phyloP scores from a whole-genome alignment of 2,113 vertebrate species.

The Thalassoma bifasciatum region DNA sequence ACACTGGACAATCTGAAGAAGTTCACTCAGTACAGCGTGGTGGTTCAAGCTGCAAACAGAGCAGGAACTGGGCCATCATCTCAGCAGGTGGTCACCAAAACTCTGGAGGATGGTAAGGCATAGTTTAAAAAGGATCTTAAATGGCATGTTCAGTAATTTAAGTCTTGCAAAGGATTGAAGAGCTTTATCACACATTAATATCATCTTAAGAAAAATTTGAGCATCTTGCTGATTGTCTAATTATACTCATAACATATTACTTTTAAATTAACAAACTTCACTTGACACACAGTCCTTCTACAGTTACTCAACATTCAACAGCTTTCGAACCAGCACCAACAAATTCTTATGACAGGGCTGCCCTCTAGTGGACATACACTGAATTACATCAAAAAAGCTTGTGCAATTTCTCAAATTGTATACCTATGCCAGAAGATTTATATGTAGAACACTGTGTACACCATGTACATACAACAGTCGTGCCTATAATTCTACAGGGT shows the following conservation, averaged over 20 bases:
- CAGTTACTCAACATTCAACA: background rate
- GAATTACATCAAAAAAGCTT: slow-evolving; percentile 5
- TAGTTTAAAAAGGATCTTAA: background rate
- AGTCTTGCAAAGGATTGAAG: background rate
- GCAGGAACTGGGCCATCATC: slow-evolving; percentile 97
- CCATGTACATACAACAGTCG: no score
- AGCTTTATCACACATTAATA: background rate
- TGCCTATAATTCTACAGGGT: no score
- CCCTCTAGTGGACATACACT: slow-evolving; percentile 60
- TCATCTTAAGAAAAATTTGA: no score
- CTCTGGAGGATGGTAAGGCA: slow-evolving; percentile 92
- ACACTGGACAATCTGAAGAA: slow-evolving; percentile 95
- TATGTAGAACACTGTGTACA: no score
- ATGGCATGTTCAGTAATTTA: background rate
- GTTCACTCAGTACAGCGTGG: slow-evolving; percentile 98
- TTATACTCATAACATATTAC: no score
- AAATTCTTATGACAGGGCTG: slow-evolving; percentile 25
- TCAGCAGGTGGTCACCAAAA: slow-evolving; percentile 97
- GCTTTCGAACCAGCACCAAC: background rate
- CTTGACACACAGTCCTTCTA: background rate
- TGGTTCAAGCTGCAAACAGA: slow-evolving; percentile 97
- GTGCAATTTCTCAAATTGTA: no score
- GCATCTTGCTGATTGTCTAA: no score
- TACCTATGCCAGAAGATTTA: no score
- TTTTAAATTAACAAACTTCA: background rate